phyloP scores from a whole-genome alignment of 2,888 invertebrate genomes.

The Dryobotodes eremita region DNA sequence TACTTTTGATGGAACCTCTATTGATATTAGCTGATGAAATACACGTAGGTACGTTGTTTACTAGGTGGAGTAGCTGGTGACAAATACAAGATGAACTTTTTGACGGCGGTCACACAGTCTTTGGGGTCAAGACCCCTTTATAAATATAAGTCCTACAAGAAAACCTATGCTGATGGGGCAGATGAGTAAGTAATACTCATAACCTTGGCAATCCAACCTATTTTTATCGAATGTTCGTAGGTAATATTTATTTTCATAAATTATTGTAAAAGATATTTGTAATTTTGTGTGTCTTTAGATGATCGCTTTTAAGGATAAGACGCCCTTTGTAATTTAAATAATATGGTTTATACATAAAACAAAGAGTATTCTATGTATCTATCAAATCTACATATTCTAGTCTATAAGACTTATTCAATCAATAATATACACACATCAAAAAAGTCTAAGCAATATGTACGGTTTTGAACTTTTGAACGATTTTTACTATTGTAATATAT shows the following conservation, averaged over 20 bases:
- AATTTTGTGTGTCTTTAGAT: neutral
- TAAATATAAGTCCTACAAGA: slow-evolving; percentile 77
- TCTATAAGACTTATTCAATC: neutral
- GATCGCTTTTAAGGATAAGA: neutral
- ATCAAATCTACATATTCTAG: neutral
- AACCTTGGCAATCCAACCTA: neutral
- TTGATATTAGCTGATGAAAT: neutral
- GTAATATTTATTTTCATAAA: neutral
- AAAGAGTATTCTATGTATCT: neutral
- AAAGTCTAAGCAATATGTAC: no score
- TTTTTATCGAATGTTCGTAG: neutral
- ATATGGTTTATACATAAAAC: neutral
- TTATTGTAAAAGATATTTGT: neutral
- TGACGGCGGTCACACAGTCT: slow-evolving; percentile 76
- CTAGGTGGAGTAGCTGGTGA: slow-evolving; percentile 81
- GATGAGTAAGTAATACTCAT: slow-evolving; percentile 73
- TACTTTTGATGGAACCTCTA: neutral
- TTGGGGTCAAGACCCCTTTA: slow-evolving; percentile 76
- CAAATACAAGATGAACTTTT: slow-evolving; percentile 76
- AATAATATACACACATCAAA: no score
- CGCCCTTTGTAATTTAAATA: neutral
- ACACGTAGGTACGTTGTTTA: neutral
- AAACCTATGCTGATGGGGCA: slow-evolving; percentile 79
- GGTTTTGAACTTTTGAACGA: no score
- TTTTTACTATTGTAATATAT: no score